Evolutionary conservation across 2,113 vertebrate genomes (phyloP).

Genomic region (Xiphophorus maculatus): DNA sequence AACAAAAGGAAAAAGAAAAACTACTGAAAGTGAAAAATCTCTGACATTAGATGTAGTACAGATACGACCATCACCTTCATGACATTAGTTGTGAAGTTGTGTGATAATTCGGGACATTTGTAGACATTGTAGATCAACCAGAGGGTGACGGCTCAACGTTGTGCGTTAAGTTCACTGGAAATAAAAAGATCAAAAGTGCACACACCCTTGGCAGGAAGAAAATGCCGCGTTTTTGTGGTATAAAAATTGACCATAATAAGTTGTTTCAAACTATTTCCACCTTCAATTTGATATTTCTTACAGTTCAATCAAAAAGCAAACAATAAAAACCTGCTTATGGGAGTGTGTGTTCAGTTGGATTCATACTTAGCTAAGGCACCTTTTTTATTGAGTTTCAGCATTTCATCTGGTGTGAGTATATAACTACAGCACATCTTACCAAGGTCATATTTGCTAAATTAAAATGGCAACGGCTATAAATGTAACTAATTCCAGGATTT

Average conservation of each 20-base stretch:
- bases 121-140: constrained; percentile 45
- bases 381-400: not conserved
- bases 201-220: not conserved
- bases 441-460: not conserved
- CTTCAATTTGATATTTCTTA: not conserved
- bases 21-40: constrained; percentile 5
- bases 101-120: constrained; percentile 34
- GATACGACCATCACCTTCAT: constrained; percentile 31
- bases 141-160: constrained; percentile 53
- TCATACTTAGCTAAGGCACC: not conserved
- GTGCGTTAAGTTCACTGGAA: constrained; percentile 24
- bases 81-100: constrained; percentile 34
- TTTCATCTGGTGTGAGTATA: not conserved
- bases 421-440: not conserved
- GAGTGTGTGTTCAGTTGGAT: not conserved
- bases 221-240: not conserved
- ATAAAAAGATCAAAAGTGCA: not conserved
- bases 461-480: not conserved
- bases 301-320: too few relatives aligned
- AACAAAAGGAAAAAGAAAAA: constrained; percentile 32
- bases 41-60: constrained; percentile 14
- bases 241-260: not conserved
- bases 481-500: not conserved
- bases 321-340: not conserved
- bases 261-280: not conserved